phyloP scores from a whole-genome alignment of 2,113 vertebrate genomes.

The Apteryx owenii region DNA sequence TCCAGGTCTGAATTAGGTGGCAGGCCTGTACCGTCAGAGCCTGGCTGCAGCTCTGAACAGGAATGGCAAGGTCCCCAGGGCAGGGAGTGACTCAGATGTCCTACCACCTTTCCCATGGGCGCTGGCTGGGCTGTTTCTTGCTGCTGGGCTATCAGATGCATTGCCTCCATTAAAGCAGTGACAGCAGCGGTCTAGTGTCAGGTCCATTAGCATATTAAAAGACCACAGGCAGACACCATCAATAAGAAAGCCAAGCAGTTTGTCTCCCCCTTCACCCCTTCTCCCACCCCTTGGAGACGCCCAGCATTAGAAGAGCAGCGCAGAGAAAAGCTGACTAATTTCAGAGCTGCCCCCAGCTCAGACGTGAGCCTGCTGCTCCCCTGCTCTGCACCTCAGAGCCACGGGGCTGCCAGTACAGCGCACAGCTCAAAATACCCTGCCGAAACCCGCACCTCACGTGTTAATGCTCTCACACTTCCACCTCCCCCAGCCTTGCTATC shows the following conservation, averaged over 20 bases:
- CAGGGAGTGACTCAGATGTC: neutral
- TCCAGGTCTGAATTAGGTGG: neutral
- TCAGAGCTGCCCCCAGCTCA: neutral
- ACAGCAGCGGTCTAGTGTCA: neutral
- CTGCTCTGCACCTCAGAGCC: rapidly evolving
- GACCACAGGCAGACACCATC: neutral
- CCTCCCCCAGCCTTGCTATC: neutral
- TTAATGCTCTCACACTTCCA: neutral
- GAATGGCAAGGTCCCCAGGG: neutral
- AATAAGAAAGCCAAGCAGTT: neutral
- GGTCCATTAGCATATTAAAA: neutral
- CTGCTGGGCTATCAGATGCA: neutral
- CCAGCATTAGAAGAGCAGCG: neutral
- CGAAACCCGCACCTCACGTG: too few species aligned
- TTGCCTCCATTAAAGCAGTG: neutral
- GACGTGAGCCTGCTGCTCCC: neutral
- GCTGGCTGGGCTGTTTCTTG: neutral
- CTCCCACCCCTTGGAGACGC: neutral
- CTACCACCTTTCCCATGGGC: neutral
- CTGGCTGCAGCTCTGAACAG: too few species aligned
- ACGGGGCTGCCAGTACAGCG: neutral
- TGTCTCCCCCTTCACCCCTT: neutral
- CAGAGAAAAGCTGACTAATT: too few species aligned
- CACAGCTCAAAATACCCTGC: neutral
- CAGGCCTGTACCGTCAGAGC: neutral